A percentile compares a stretch with the other conserved stretches of the same genome.
Conservation (phyloP, 2,888 invertebrate genomes). For the Pycnomerus fuliginosus region DNA sequence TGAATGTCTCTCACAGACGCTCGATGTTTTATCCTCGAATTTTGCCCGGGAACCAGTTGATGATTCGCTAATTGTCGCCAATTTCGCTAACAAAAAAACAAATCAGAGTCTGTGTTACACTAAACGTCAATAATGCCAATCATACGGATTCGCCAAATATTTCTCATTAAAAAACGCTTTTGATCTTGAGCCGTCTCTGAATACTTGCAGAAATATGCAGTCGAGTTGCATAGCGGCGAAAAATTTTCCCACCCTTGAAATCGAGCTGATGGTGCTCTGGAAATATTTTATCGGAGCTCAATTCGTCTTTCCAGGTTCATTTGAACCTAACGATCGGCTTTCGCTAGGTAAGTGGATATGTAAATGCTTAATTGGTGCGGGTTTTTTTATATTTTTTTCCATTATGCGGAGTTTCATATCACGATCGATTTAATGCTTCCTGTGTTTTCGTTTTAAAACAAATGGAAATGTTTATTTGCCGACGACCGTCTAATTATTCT, state of each 20-base stretch:
- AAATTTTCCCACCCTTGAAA: conserved; percentile 39
- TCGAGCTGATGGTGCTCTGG: neutral
- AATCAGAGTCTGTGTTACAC: no score
- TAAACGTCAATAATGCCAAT: conserved; percentile 39
- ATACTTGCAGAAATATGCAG: conserved; percentile 37
- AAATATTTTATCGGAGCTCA: conserved; percentile 22
- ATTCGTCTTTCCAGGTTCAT: conserved; percentile 1
- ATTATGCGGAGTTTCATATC: no score
- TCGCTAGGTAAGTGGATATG: no score
- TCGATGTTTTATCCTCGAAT: conserved; percentile 5
- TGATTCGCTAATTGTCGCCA: conserved; percentile 10
- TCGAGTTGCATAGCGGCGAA: conserved; percentile 32
- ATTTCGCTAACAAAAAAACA: conserved; percentile 6
- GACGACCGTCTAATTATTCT: no score
- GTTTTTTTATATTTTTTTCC: no score
- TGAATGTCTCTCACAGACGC: conserved; percentile 19
- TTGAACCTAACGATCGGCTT: no score
- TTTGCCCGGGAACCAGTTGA: conserved; percentile 2
- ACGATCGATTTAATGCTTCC: no score
- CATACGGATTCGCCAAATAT: conserved; percentile 37
- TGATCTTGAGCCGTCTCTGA: conserved; percentile 32
- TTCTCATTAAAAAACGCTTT: conserved; percentile 31
- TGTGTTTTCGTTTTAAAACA: no score
- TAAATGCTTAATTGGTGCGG: no score
- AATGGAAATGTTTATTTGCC: no score